phyloP scores from a whole-genome alignment of 1,140 invertebrate species.

The Caenorhabditis remanei region DNA sequence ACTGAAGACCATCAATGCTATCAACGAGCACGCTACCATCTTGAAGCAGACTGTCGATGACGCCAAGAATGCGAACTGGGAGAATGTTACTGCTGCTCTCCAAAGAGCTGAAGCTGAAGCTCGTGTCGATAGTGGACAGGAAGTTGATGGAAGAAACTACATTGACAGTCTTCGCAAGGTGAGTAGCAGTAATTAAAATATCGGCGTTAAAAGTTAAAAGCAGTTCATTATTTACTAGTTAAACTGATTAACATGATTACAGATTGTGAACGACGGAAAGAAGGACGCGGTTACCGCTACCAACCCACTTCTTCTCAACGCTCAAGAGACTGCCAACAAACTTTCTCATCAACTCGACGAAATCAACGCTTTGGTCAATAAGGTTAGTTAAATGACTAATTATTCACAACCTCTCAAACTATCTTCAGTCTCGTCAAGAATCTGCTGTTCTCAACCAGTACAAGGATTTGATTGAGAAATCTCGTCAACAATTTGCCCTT shows the following conservation, averaged over 20 bases:
- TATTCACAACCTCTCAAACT: not conserved
- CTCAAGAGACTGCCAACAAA: slow-evolving; percentile 74
- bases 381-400: slow-evolving; percentile 47
- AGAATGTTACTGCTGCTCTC: slow-evolving; percentile 67
- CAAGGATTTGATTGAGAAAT: slow-evolving; percentile 79
- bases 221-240: not conserved
- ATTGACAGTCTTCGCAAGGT: slow-evolving; percentile 71
- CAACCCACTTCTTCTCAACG: slow-evolving; percentile 71
- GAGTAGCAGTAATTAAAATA: not conserved
- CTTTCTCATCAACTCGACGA: slow-evolving; percentile 72
- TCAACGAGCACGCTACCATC: slow-evolving; percentile 69
- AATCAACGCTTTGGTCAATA: slow-evolving; percentile 74
- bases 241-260: not conserved
- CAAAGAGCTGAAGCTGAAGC: slow-evolving; percentile 65
- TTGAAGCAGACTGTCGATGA: slow-evolving; percentile 74
- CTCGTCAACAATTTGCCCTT: slow-evolving; percentile 79
- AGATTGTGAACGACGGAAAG: slow-evolving; percentile 70
- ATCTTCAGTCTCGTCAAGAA: slow-evolving; percentile 76
- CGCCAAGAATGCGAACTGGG: slow-evolving; percentile 69
- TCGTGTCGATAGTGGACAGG: slow-evolving; percentile 65
- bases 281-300: slow-evolving; percentile 49
- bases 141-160: slow-evolving; percentile 68
- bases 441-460: slow-evolving; percentile 79
- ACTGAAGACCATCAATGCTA: slow-evolving; percentile 70
- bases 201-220: not conserved